A percentile compares a stretch with the other conserved stretches of the same genome.
Evolutionary conservation across 2,113 vertebrate genomes (phyloP).

Genomic region (Halichoerus grypus): DNA sequence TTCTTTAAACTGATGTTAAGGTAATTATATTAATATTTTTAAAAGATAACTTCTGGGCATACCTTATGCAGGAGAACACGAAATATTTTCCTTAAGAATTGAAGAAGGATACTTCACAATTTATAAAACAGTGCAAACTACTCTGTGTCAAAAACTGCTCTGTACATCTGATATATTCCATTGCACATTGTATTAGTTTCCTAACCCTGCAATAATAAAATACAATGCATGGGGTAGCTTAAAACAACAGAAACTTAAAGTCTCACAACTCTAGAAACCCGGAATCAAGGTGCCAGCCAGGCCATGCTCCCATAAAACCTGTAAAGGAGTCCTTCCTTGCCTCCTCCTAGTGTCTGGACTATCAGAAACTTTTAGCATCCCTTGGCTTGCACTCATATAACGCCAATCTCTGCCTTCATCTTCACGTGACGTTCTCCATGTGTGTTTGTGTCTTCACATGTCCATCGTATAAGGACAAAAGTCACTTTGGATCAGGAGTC

Average conservation of each 20-base stretch:
- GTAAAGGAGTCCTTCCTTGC: accelerated
- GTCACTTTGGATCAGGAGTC: neutral
- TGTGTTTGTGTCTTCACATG: neutral
- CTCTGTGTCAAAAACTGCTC: neutral
- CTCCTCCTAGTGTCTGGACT: neutral
- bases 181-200: neutral
- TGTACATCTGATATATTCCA: neutral
- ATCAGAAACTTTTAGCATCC: neutral
- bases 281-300: neutral
- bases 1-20: neutral
- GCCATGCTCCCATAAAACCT: neutral
- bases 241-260: neutral
- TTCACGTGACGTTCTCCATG: neutral
- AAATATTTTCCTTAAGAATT: neutral
- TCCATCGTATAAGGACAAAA: neutral
- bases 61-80: neutral
- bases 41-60: neutral
- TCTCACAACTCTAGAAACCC: neutral
- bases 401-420: neutral
- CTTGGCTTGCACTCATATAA: neutral
- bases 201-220: neutral
- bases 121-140: neutral
- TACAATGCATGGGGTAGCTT: neutral
- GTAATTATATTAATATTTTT: neutral
- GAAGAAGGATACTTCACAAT: neutral